Conservation (phyloP, 2,113 vertebrate species). For the Dicrurus megarhynchus region DNA sequence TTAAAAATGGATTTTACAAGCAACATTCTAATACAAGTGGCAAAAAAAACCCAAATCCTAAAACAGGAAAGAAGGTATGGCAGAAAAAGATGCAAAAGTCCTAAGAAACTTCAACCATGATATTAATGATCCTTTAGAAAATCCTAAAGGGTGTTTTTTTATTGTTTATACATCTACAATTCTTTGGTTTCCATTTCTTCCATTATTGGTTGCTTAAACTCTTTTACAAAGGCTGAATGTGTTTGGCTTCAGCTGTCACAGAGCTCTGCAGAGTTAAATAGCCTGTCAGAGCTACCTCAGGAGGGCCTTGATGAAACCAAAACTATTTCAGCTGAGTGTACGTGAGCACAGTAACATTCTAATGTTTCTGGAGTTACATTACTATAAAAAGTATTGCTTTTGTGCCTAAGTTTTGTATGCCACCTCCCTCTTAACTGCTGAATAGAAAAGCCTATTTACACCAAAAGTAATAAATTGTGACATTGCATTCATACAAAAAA, state of each 20-base stretch:
- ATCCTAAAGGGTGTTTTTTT: neutral
- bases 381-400: neutral
- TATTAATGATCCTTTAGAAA: neutral
- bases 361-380: neutral
- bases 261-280: slow-evolving; percentile 15
- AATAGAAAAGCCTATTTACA: neutral
- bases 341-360: neutral
- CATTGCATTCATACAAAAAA: neutral
- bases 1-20: neutral
- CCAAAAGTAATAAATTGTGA: neutral
- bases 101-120: neutral
- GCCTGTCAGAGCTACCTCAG: slow-evolving; percentile 14
- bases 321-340: neutral
- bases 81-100: neutral
- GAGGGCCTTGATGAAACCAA: neutral
- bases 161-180: neutral
- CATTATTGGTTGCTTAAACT: neutral
- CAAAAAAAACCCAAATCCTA: accelerated
- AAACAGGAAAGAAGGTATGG: neutral
- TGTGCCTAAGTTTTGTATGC: neutral
- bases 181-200: slow-evolving; percentile 22
- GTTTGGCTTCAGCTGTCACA: slow-evolving; percentile 22
- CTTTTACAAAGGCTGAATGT: slow-evolving; percentile 6
- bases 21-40: neutral
- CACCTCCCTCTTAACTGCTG: neutral